Conservation (phyloP, 1,140 invertebrate genomes). For the Ditylenchus dipsaci region DNA sequence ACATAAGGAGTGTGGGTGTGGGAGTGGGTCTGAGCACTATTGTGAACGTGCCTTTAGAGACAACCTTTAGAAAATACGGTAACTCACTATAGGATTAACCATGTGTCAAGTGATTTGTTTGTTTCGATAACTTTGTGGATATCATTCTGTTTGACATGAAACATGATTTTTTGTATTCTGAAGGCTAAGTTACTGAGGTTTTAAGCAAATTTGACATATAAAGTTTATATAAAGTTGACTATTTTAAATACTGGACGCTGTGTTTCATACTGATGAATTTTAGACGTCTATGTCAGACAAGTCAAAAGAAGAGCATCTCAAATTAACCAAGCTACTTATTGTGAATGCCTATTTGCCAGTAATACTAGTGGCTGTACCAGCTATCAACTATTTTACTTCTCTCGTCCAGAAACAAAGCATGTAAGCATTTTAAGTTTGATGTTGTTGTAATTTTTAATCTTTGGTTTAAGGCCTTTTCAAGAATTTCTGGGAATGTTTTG, state of each 20-base stretch:
- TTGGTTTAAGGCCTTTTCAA: slow-evolving; percentile 26
- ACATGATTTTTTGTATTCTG: too few relatives aligned
- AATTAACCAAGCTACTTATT: slow-evolving; percentile 29
- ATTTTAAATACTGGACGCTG: background rate
- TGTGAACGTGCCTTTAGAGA: too few relatives aligned
- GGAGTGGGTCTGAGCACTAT: too few relatives aligned
- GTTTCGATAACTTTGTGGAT: too few relatives aligned
- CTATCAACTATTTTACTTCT: slow-evolving; percentile 25
- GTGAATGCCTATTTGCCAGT: slow-evolving; percentile 30
- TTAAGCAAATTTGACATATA: too few relatives aligned
- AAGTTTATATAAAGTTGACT: background rate
- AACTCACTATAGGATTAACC: too few relatives aligned
- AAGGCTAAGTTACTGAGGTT: too few relatives aligned
- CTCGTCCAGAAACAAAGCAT: background rate
- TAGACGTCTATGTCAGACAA: slow-evolving; percentile 23
- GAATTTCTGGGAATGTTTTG: slow-evolving; percentile 24
- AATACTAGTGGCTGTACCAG: slow-evolving; percentile 16
- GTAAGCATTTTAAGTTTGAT: background rate
- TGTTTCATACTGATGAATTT: background rate
- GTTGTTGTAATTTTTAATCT: background rate
- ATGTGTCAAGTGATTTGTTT: too few relatives aligned
- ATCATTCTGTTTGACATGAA: too few relatives aligned
- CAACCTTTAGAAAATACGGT: too few relatives aligned
- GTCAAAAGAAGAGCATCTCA: slow-evolving; percentile 27
- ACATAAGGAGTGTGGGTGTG: too few relatives aligned